Percentiles rank a stretch among this genome's conserved stretches.
Evolutionary conservation across 1,140 invertebrate genomes (phyloP).

Genomic region (Heliothis subflexa): DNA sequence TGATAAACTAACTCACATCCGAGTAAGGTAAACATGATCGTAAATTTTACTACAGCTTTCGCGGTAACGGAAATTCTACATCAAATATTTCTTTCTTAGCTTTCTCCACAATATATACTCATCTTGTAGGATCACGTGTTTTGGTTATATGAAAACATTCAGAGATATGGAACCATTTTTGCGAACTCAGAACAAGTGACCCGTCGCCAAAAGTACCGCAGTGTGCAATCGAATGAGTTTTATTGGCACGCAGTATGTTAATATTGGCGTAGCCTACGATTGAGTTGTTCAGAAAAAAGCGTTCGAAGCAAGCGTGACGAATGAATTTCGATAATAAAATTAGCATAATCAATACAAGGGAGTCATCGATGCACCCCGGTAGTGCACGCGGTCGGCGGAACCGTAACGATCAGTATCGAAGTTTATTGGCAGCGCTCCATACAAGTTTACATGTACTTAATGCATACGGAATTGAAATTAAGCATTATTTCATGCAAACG

Average conservation of each 20-base stretch:
- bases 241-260: constrained; percentile 43
- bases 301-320: constrained; percentile 59
- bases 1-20: constrained; percentile 78
- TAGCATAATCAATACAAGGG: constrained; percentile 80
- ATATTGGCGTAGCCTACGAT: constrained; percentile 33
- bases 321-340: constrained; percentile 82
- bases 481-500: constrained; percentile 81
- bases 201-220: constrained; percentile 6
- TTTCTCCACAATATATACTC: constrained; percentile 22
- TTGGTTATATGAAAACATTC: constrained; percentile 8
- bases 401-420: constrained; percentile 69
- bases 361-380: constrained; percentile 73
- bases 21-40: constrained; percentile 74
- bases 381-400: constrained; percentile 49
- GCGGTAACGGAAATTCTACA: constrained; percentile 62
- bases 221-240: not conserved
- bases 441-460: constrained; percentile 75
- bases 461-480: constrained; percentile 79
- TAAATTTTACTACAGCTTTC: constrained; percentile 75
- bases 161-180: not conserved
- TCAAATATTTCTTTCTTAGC: constrained; percentile 69
- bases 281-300: constrained; percentile 55
- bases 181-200: constrained; percentile 22
- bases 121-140: not conserved
- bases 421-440: constrained; percentile 76